phyloP scores from a whole-genome alignment of 64 coral and sea anemone species.

The Pocillopora damicornis region DNA sequence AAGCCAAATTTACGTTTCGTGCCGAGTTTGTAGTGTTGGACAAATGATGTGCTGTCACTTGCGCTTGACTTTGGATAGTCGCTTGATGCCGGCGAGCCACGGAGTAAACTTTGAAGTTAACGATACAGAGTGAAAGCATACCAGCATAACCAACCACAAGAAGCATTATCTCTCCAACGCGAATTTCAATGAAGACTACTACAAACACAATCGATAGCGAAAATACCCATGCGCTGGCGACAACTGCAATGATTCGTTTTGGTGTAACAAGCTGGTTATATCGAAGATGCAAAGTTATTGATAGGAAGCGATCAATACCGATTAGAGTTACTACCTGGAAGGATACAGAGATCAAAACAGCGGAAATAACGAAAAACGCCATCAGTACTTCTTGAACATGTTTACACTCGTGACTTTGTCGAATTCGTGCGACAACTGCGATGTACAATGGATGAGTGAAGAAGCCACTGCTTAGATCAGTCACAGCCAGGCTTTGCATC shows the following conservation, averaged over 20 bases:
- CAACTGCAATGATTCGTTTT: not conserved
- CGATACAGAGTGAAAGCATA: slow-evolving; percentile 1
- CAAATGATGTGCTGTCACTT: not conserved
- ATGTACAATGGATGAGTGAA: slow-evolving; percentile 22
- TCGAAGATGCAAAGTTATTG: slow-evolving; percentile 11
- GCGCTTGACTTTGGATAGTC: slow-evolving; percentile 11
- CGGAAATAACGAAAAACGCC: not conserved
- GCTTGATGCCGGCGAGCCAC: slow-evolving; percentile 16
- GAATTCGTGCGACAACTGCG: slow-evolving; percentile 1
- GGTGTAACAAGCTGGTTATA: slow-evolving; percentile 22
- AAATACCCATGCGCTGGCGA: not conserved
- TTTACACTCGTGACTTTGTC: not conserved
- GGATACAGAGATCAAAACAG: not conserved
- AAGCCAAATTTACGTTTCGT: slow-evolving; percentile 5
- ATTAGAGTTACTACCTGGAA: not conserved
- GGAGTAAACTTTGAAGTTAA: not conserved
- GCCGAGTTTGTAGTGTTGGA: not conserved
- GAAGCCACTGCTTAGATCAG: not conserved
- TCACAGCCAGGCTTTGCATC: not conserved
- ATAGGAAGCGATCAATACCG: slow-evolving; percentile 20
- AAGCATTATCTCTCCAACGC: not conserved
- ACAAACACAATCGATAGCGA: not conserved
- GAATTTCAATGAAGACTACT: not conserved
- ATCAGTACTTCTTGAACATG: not conserved
- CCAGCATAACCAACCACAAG: not conserved